Base-by-base conservation (phyloP, 2,113 vertebrate genomes). In the Notothenia coriiceps region DNA sequence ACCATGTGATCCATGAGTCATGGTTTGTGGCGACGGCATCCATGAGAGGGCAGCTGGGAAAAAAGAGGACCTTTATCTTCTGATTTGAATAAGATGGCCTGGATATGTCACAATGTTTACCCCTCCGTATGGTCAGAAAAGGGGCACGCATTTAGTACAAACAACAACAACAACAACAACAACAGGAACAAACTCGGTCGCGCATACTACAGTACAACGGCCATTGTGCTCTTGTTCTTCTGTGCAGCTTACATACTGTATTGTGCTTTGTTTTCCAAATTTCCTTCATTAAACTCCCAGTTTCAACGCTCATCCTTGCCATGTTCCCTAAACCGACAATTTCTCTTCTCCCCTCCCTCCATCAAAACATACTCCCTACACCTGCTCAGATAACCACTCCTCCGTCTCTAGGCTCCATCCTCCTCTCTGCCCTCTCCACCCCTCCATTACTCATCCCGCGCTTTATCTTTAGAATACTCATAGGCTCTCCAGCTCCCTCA, bases 31-130 rank as follows among this genome's bases (percentile, higher is more conserved):
- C 94, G 88, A 81, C 40, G 91, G 93, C 90, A 92, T 95, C 92
- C 88, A 95, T 95, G 95, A 94, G 96, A 92, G 94, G 94, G 95
- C 95, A 97, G 96, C 96, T 96, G 97, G 94, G 95, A 77, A 85
- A 94, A 95, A 95, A 94, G 94, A 95, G 94, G 96, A 95, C 95
- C 96, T 96, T 97, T 97, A 97, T 95, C 94, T 96, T 94, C 95
- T 96, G 95, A 97, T 98, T 97, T 98, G 96, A 99, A 99, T 98
- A 97, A 98, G 96, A 97, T 97, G 97, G 96, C 97, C 97, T 98
- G 96, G 96, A 97, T 98, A 96, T 98, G 97, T 97, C 96, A 97
- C 94, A 95, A 94, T 96, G 96, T 96, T 97, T 95, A 96, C 72
- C 94, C 94, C 95, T 95, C 96, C 95, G 95, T 96, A 97, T 95